Percentiles rank a stretch among this genome's conserved stretches.
These are phyloP conservation scores for Manacus vitellinus DNA, from an alignment of 2,113 vertebrate genomes.

Conservation along the genomic window DNA sequence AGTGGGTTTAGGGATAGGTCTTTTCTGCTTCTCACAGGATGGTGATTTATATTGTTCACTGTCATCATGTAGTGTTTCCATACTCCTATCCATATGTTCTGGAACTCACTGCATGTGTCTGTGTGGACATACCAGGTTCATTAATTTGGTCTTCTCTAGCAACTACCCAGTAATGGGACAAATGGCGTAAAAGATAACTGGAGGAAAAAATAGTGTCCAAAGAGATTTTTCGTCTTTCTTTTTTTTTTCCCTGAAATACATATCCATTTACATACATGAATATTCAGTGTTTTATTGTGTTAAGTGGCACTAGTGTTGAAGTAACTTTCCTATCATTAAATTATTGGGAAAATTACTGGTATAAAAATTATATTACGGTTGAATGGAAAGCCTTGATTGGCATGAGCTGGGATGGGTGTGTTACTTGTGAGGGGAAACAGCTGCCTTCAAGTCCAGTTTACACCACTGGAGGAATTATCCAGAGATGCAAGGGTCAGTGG, in stretches of 20 bases:
- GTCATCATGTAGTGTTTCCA: background rate
- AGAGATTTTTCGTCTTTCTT: background rate
- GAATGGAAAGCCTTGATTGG: background rate
- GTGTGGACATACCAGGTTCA: accelerated
- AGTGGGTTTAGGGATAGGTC: background rate
- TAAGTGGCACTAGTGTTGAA: background rate
- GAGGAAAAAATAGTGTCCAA: background rate
- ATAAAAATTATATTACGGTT: background rate
- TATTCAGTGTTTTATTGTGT: background rate
- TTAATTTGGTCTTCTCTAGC: background rate
- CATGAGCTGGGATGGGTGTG: background rate
- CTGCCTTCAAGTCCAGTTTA: background rate
- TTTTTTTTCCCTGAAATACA: background rate
- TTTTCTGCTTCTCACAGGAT: background rate
- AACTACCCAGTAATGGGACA: background rate
- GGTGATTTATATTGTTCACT: background rate
- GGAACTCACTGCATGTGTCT: background rate
- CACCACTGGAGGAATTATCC: accelerated
- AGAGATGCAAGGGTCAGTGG: no score
- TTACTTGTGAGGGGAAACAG: background rate
- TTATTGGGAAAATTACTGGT: background rate
- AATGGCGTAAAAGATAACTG: background rate
- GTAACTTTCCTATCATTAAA: background rate
- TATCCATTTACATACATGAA: background rate
- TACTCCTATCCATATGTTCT: accelerated